phyloP scores from a whole-genome alignment of 2,888 invertebrate species.

The Proisotoma minuta region DNA sequence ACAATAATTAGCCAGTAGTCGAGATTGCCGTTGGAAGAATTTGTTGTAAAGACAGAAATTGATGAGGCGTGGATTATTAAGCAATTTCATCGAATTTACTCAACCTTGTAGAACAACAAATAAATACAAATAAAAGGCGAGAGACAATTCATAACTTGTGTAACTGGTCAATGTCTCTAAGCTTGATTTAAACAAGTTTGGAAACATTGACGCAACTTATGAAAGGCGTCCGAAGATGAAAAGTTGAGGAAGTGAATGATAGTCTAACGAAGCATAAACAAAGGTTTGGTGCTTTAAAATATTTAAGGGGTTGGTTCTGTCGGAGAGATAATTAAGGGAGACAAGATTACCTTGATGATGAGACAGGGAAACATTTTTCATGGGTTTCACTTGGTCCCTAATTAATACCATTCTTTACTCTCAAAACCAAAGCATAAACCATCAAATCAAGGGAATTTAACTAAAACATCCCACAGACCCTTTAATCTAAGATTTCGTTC shows the following conservation, averaged over 20 bases:
- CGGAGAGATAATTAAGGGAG: constrained; percentile 5
- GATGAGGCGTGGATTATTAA: constrained; percentile 16
- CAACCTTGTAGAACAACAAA: constrained; percentile 12
- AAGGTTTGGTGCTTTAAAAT: background rate
- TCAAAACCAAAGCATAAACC: no score
- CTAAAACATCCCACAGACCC: no score
- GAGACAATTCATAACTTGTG: no score
- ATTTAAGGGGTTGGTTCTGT: constrained; percentile 3
- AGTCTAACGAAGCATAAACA: background rate
- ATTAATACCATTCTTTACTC: no score
- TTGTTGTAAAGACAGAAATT: constrained; percentile 1
- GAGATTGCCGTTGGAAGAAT: background rate
- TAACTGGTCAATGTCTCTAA: no score
- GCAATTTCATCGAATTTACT: constrained; percentile 14
- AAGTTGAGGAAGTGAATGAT: background rate
- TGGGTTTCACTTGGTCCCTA: no score
- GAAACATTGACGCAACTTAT: background rate
- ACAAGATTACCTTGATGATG: constrained; percentile 1
- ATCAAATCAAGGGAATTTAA: no score
- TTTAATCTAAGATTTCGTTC: no score
- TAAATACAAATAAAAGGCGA: constrained; percentile 4
- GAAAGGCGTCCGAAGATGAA: background rate
- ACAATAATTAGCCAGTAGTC: background rate
- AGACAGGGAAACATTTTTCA: no score
- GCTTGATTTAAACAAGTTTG: background rate